phyloP scores from a whole-genome alignment of 2,113 vertebrate genomes.

The Taxidea taxus region DNA sequence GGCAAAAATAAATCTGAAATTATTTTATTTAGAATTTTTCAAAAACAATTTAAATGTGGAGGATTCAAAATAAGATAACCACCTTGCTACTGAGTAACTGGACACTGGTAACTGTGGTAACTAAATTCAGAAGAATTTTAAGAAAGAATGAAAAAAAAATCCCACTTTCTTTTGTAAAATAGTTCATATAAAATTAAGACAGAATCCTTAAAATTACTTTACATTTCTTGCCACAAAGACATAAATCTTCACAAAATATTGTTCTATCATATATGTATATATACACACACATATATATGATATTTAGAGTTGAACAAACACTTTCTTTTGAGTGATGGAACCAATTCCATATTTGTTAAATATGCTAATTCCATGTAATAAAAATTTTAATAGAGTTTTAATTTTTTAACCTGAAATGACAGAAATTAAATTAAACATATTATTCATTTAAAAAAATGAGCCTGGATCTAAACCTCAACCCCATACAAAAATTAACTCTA shows the following conservation, averaged over 20 bases:
- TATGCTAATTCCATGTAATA: not conserved
- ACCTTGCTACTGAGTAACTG: not conserved
- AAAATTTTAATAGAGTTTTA: not conserved
- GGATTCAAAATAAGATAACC: not conserved
- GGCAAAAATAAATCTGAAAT: constrained; percentile 14
- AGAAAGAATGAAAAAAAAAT: not conserved
- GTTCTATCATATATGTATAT: not conserved
- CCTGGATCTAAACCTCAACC: not conserved
- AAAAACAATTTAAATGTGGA: not conserved
- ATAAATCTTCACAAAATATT: constrained; percentile 14
- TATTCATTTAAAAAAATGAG: constrained; percentile 6
- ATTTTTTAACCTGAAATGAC: not conserved
- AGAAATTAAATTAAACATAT: constrained; percentile 4
- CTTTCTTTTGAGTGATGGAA: not conserved
- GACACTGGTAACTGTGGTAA: not conserved
- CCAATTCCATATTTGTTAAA: constrained; percentile 25
- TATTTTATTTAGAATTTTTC: constrained; percentile 34
- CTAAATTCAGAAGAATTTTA: constrained; percentile 43
- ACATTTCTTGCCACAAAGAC: not conserved
- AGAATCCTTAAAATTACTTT: constrained; percentile 13
- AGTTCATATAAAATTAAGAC: not conserved
- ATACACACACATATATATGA: not conserved
- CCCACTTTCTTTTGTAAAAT: not conserved
- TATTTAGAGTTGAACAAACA: not conserved
- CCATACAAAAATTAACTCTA: not conserved